Evolutionary conservation across 2,797 vertebrate genomes (phyloP).

Genomic region (Anolis apletophallus): DNA sequence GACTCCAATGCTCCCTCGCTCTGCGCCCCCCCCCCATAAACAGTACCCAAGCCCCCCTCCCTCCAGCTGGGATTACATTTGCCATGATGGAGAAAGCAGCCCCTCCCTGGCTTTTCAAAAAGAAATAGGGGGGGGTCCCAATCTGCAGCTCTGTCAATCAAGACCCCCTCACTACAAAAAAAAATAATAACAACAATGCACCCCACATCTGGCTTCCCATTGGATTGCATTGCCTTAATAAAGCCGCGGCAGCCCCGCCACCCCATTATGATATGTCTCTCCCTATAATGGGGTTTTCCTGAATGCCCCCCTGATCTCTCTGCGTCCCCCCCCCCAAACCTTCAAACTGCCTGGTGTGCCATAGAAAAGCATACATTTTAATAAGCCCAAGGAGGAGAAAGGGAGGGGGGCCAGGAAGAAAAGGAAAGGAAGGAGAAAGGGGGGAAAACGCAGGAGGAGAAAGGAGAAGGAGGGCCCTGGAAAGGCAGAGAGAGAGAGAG

Average conservation of each 20-base stretch:
- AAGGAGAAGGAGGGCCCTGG: constrained; percentile 80
- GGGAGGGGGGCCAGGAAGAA: not conserved
- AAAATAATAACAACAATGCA: too few species aligned
- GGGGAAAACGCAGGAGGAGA: constrained; percentile 71
- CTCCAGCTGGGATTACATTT: constrained; percentile 78
- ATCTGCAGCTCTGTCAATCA: constrained; percentile 74
- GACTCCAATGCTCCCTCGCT: constrained; percentile 59
- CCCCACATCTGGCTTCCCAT: constrained; percentile 43
- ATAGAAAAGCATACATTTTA: constrained; percentile 73
- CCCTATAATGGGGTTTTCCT: constrained; percentile 65
- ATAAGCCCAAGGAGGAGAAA: constrained; percentile 66
- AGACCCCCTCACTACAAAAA: too few species aligned
- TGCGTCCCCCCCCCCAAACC: constrained; percentile 40
- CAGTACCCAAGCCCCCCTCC: constrained; percentile 49
- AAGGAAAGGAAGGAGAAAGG: constrained; percentile 5
- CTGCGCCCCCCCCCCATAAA: constrained; percentile 48
- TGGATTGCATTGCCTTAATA: constrained; percentile 61
- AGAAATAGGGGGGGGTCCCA: constrained; percentile 70
- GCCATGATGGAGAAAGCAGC: constrained; percentile 66
- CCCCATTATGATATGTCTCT: constrained; percentile 28
- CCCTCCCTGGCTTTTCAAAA: constrained; percentile 63
- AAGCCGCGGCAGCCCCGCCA: constrained; percentile 62
- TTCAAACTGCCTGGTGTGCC: constrained; percentile 53
- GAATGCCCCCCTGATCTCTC: constrained; percentile 25
- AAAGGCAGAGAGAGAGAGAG: constrained; percentile 59